Evolutionary conservation across 2,113 vertebrate genomes (phyloP), one percentile per base, ranked within the genome.

Genomic region (Scophthalmus maximus): DNA sequence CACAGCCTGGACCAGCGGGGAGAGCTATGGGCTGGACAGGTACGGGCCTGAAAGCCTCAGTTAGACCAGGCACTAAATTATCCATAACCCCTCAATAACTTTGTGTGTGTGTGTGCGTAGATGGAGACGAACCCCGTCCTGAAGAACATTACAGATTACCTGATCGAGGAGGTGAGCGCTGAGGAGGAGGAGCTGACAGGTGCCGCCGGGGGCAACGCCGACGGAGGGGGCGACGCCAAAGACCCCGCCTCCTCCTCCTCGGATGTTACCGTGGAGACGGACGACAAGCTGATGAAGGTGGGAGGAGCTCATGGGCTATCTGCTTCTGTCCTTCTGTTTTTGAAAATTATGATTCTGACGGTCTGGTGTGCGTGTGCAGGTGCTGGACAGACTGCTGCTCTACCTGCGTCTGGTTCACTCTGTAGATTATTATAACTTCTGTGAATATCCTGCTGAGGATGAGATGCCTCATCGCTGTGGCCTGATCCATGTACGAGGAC

Each of bases 391-490:
- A 6, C 92, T 98, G 4, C 93, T 97, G 5, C 92, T 97, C 0
- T 98, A 98, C 80, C 90, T 97, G 73, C 94, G 96, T 3, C 94
- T 98, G 0, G 96, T 98, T 0, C 96, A 98, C 82, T 97, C 96
- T 0, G 90, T 98, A 0, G 96, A 98, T 64, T 97, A 96, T 49
- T 97, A 97, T 46, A 97, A 96, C 90, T 94, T 92, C 50, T 96
- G 95, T 3, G 96, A 97, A 80, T 98, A 97, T 71, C 92, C 95
- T 0, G 94, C 94, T 0, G 96, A 97, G 86, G 96, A 97, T 4
- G 95, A 97, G 88, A 98, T 98, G 96, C 96, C 96, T 3, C 96
- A 97, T 55, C 95, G 96, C 57, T 98, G 96, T 1, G 96, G 96
- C 1, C 96, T 98, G 34, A 89, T 97, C 66, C 96, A 97, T 0